phyloP scores from a whole-genome alignment of 2,113 vertebrate genomes.

The Salminus brasiliensis region DNA sequence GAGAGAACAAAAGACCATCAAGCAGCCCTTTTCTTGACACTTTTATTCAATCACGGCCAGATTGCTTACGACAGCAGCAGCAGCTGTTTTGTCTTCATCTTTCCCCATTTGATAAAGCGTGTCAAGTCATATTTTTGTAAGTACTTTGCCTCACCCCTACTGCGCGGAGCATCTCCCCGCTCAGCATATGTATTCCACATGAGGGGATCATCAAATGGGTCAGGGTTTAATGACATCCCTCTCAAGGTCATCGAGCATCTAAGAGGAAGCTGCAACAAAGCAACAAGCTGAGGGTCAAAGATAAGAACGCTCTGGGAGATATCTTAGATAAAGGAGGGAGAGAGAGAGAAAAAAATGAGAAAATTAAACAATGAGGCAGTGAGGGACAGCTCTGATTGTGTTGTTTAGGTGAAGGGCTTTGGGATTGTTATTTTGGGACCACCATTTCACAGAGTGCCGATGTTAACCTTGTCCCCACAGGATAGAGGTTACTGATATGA shows the following conservation, averaged over 20 bases:
- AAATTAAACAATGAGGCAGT: slow-evolving; percentile 86
- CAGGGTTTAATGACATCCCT: slow-evolving; percentile 94
- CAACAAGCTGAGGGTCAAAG: slow-evolving; percentile 94
- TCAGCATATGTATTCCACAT: slow-evolving; percentile 95
- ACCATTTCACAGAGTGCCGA: slow-evolving; percentile 63
- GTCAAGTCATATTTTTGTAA: slow-evolving; percentile 99
- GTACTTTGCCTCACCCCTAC: slow-evolving; percentile 99
- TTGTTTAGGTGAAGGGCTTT: slow-evolving; percentile 76
- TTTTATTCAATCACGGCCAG: slow-evolving; percentile 99
- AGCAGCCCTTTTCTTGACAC: slow-evolving; percentile 99
- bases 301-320: slow-evolving; percentile 86
- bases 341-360: slow-evolving; percentile 48
- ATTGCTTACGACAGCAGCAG: slow-evolving; percentile 99
- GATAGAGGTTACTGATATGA: slow-evolving; percentile 70
- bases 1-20: slow-evolving; percentile 99
- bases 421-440: slow-evolving; percentile 84
- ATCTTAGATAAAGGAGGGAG: slow-evolving; percentile 80
- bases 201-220: slow-evolving; percentile 93
- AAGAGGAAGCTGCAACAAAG: slow-evolving; percentile 84
- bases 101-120: slow-evolving; percentile 99
- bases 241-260: slow-evolving; percentile 94
- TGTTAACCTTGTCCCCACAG: slow-evolving; percentile 74
- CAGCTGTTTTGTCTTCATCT: slow-evolving; percentile 99
- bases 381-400: slow-evolving; percentile 81
- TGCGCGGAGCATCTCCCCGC: slow-evolving; percentile 84